Evolutionary conservation across 2,888 invertebrate species (phyloP), one percentile per base, ranked within the genome.

Genomic region (Ophioninae sp.): DNA sequence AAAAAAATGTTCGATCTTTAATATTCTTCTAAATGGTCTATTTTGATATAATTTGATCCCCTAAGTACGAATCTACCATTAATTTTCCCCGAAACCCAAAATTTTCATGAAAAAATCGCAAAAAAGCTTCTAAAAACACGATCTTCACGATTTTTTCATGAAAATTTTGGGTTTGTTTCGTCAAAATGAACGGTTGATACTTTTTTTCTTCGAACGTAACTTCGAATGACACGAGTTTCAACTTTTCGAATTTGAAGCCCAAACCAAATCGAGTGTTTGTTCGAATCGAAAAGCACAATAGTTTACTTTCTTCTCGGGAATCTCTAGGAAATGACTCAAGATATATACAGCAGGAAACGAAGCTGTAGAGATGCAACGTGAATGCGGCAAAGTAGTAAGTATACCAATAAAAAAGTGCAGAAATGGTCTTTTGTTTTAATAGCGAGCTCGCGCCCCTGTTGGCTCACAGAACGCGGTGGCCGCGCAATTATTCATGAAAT

Each of bases 401-500:
- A 51, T 44, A 72, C 37, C n/a, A 8, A 41, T 22, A 71, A 41
- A 61, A 23, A 61, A 39, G 63, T 22, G 75, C 69, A 74, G 30
- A 77, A 80, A 80, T 65, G 69, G 23, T 81, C 13, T 80, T 78
- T 72, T 39, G 71, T 63, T 65, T 63, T 56, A 83, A 86, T 58
- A 74, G 76, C 82, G 71, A 84, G 61, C 51, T 61, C 59, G 61
- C 23, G n/a, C 59, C 65, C 68, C 17, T 41, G 20, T 69, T n/a
- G 58, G 67, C 65, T 73, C 61, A 44, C 63, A 37, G 17, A 58
- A 17, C n/a, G 30, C 39, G 37, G 8, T 58, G 71, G 59, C 63
- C 22, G 41, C 81, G 77, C 56, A 78, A 82, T 80, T 79, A 82
- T 81, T 79, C 81, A 80, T 81, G 83, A 82, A 81, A 83, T 69